Evolutionary conservation across 2,888 invertebrate genomes (phyloP), one percentile per base, ranked within the genome.

Genomic region (Octonoba sinensis): DNA sequence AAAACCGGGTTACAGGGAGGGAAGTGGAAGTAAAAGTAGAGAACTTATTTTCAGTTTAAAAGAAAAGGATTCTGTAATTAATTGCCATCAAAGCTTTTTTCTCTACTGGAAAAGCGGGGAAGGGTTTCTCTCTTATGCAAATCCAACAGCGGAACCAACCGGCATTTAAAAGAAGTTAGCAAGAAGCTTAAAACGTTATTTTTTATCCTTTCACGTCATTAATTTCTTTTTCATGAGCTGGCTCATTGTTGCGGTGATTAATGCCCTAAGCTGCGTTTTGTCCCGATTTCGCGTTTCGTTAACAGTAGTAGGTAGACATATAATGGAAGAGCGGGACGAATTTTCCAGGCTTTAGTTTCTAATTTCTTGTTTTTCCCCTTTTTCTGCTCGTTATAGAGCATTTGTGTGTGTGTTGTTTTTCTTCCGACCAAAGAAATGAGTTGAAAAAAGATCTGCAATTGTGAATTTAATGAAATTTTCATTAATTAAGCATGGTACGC

Each of bases 41-140:
- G 59, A 79, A 79, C 78, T 79, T 78, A 72, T 72, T 78, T 44
- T 65, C 16, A 72, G 56, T 78, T 79, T 81, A 81, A 81, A 73
- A 81, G 79, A 81, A 81, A 81, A 81, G 73, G 72, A 73, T 69
- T 81, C 64, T 73, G 73, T 73, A 81, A 81, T 73, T 81, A 81
- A 81, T 81, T 81, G 79, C 79, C 67, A 69, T 73, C 24, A 66
- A 64, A 44, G 56, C 54, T 56, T 81, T 79, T 79, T 59, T 72
- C 51, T n/a, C 24, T 22, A n/a, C 20, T 47, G 44, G 22, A 22
- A 3, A 44, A 44, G 57, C 24, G 60, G 22, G 64, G 71, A 54
- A 18, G 49, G 66, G 27, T 13, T 16, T 62, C 57, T 51, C 79
- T 64, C 69, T 81, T 81, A 81, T 81, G 73, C 73, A 81, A 81